Base-by-base conservation (phyloP, 1,140 invertebrate species). In the Physella acuta region DNA sequence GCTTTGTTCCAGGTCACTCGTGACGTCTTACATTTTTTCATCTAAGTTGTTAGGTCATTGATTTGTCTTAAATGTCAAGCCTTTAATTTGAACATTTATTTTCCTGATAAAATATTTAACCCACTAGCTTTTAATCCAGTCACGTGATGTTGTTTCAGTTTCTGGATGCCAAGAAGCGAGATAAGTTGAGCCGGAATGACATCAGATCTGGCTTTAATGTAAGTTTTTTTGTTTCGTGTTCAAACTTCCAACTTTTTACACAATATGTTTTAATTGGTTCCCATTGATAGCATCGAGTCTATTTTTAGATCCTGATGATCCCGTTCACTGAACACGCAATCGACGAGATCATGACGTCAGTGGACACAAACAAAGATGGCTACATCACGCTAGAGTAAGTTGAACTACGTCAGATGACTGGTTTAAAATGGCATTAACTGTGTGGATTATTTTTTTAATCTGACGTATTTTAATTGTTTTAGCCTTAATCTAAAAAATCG, bases 281-380 rank as follows among this genome's bases (percentile, higher is more conserved):
- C n/a, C n/a, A n/a, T n/a, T n/a, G n/a, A n/a, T n/a, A n/a, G n/a
- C n/a, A n/a, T n/a, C n/a, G n/a, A n/a, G n/a, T n/a, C 49, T 24
- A 17, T 65, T 72, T 68, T 28, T 73, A 80, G 79, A 78, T 73
- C 36, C 70, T 80, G 24, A 65, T 70, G 14, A 65, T 80, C 16
- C 79, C 79, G 2, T 53, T 80, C 20, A 79, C 77, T 3, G 77
- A 80, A 68, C 72, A 79, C 62, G 73, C 78, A 0, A 55, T 82
- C 17, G 76, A 78, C 68, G 74, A 75, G 31, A 74, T 82, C 33
- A 76, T 80, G 76, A 69, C 73, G 30, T 75, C 72, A 44, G 34
- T 82, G 30, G 80, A 82, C 58, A 66, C 73, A 0, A 80, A 82
- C 67, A 76, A 72, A 64, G 80, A 82, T 63, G 79, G 80, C n/a